Evolutionary conservation across 2,797 vertebrate species (phyloP).

Genomic region (Phataginus tricuspis): DNA sequence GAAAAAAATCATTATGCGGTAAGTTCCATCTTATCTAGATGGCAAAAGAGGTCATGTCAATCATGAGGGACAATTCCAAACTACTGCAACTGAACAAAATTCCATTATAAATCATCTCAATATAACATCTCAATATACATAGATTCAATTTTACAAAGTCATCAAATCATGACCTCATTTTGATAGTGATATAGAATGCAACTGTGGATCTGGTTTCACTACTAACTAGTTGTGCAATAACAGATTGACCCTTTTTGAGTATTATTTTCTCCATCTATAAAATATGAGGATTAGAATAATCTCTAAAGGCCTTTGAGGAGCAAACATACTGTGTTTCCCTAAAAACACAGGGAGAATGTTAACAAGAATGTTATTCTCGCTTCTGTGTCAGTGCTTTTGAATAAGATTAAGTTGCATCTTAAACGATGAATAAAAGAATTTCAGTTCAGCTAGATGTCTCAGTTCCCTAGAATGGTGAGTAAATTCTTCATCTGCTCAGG

Average conservation of each 20-base stretch:
- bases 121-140: constrained; percentile 66
- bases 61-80: constrained; percentile 73
- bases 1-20: constrained; percentile 64
- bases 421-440: neutral
- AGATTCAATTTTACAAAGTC: constrained; percentile 74
- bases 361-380: neutral
- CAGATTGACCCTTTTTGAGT: neutral
- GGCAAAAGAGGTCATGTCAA: constrained; percentile 71
- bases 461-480: neutral
- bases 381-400: neutral
- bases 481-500: neutral
- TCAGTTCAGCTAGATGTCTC: neutral
- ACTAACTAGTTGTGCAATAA: neutral
- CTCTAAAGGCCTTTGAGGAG: neutral
- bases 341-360: neutral
- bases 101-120: constrained; percentile 73
- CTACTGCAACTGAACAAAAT: constrained; percentile 56
- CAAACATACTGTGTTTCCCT: neutral
- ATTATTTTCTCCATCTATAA: constrained; percentile 17
- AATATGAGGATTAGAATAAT: neutral
- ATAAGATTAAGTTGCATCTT: constrained; percentile 1
- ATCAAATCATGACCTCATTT: constrained; percentile 72
- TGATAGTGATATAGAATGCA: constrained; percentile 52
- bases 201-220: neutral
- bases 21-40: constrained; percentile 65